Base-by-base conservation (phyloP, 2,888 invertebrate species). In the Argynnis bischoffii region DNA sequence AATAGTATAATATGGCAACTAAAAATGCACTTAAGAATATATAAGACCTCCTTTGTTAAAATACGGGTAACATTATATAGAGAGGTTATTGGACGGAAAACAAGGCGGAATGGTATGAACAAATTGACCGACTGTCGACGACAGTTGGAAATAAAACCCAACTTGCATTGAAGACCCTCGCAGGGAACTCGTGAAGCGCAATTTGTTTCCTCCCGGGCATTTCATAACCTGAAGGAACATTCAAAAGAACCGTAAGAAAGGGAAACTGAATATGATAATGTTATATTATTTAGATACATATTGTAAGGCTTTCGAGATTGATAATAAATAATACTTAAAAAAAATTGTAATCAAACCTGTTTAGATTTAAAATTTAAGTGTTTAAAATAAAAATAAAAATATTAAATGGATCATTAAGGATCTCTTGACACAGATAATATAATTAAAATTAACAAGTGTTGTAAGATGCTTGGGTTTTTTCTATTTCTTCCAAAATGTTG, bases 71-170 rank as follows among this genome's bases (percentile, higher is more conserved):
- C 69, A 69, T 64, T 63, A 76, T 74, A 75, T 73, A 74, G 78
- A 67, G 65, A 69, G 69, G 65, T 72, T 75, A 78, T 74, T 72
- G 72, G 74, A 76, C 76, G 74, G 77, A 76, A 79, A 78, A 75
- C 77, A 60, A 72, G 70, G 72, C 73, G 73, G 75, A 75, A 76
- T 76, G 74, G 67, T 75, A 75, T 63, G 74, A 77, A 77, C 81
- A 81, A 81, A 81, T 81, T 78, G 79, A 75, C 72, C 77, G 71
- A 66, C 74, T 73, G 72, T 66, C 69, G 71, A 63, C 61, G 72
- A 73, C 70, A 73, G 72, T 66, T 67, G 69, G 72, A 75, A 75
- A 76, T 77, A 77, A 77, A 78, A 79, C 78, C 77, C 74, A 72
- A 75, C 75, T 69, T 70, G 74, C 74, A 79, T 78, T 76, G 74